Percentiles rank a stretch among this genome's conserved stretches.
These are phyloP conservation scores for Agonopterix subpropinquella DNA, from an alignment of 2,888 invertebrate species.

Conservation along the genomic window DNA sequence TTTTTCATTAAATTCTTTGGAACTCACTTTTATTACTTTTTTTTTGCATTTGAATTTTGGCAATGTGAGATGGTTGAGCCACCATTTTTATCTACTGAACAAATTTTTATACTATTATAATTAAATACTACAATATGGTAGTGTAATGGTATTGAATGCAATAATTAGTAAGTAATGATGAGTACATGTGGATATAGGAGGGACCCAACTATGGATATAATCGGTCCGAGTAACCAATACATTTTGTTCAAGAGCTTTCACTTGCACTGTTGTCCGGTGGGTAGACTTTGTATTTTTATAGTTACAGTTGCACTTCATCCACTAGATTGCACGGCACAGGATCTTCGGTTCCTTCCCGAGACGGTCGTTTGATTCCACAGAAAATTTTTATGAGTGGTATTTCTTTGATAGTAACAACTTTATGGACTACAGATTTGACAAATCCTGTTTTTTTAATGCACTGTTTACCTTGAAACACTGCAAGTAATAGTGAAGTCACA, in stretches of 20 bases:
- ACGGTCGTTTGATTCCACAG: no score
- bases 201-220: conserved; percentile 19
- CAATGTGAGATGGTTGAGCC: conserved; percentile 47
- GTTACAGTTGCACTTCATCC: conserved; percentile 13
- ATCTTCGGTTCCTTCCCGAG: background rate
- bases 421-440: no score
- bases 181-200: conserved; percentile 37
- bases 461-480: no score
- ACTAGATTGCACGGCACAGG: conserved; percentile 9
- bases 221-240: background rate
- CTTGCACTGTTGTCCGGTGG: conserved; percentile 19
- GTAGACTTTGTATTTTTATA: conserved; percentile 19
- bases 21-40: conserved; percentile 25
- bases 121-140: conserved; percentile 25
- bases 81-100: conserved; percentile 42
- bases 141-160: conserved; percentile 21
- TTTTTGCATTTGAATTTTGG: conserved; percentile 51
- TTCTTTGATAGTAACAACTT: no score
- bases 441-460: no score
- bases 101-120: conserved; percentile 28
- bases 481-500: no score
- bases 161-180: conserved; percentile 19
- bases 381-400: no score
- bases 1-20: conserved; percentile 59
- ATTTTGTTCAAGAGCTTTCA: background rate